Conservation (phyloP, 2,888 invertebrate genomes). For the Heliconius ismenius region DNA sequence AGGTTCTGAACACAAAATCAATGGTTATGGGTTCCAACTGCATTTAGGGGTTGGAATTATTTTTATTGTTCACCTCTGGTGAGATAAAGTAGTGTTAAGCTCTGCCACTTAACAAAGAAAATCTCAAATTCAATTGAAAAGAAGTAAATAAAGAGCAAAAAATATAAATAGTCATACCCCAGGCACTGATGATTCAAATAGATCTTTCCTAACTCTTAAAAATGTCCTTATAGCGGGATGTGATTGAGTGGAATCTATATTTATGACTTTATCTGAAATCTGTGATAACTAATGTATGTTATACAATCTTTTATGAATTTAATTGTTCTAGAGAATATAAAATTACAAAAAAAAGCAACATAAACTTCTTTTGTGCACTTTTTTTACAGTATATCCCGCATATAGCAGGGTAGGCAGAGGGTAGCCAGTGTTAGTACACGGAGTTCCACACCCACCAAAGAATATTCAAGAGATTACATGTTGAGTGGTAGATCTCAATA, state of each 20-base stretch:
- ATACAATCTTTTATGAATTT: neutral
- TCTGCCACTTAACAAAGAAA: too few relatives aligned
- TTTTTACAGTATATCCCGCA: too few relatives aligned
- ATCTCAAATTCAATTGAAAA: neutral
- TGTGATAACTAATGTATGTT: neutral
- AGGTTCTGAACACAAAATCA: too few relatives aligned
- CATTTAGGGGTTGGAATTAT: too few relatives aligned
- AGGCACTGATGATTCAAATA: conserved; percentile 47
- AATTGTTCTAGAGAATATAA: neutral
- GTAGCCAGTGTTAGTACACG: too few relatives aligned
- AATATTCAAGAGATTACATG: too few relatives aligned
- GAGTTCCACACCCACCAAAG: too few relatives aligned
- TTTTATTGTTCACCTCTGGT: too few relatives aligned
- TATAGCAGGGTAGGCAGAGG: too few relatives aligned
- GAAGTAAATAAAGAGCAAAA: neutral
- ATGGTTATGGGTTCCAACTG: too few relatives aligned
- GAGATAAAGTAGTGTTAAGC: too few relatives aligned
- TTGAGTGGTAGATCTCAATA: too few relatives aligned
- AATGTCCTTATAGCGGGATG: conserved; percentile 26
- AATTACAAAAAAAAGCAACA: neutral
- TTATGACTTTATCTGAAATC: neutral
- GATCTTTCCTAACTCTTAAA: conserved; percentile 54
- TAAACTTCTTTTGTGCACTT: neutral
- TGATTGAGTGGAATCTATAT: neutral
- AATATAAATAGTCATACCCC: conserved; percentile 32